phyloP scores from a whole-genome alignment of 2,888 invertebrate genomes.

The Stenodera caucasica region DNA sequence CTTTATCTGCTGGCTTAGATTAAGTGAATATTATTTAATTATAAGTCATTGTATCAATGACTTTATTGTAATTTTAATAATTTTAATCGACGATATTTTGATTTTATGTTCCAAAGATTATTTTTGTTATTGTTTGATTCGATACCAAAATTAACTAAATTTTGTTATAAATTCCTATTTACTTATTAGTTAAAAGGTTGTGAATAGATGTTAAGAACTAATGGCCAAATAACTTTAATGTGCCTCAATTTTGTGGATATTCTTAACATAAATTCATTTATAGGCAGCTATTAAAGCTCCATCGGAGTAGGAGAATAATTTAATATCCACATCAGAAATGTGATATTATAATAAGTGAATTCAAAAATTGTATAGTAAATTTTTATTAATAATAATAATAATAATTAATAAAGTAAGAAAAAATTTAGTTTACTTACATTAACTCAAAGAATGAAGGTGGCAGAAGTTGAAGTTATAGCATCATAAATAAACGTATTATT shows the following conservation, averaged over 20 bases:
- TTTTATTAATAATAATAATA: constrained; percentile 21
- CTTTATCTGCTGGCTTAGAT: constrained; percentile 1
- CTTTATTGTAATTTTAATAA: background rate
- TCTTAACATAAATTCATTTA: constrained; percentile 8
- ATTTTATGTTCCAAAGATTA: background rate
- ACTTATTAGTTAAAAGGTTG: constrained; percentile 20
- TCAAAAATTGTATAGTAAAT: constrained; percentile 26
- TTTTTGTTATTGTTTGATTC: background rate
- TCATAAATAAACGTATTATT: constrained; percentile 96
- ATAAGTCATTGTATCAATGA: constrained; percentile 13
- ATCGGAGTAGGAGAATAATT: constrained; percentile 31
- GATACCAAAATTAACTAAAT: constrained; percentile 1
- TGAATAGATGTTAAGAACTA: constrained; percentile 21
- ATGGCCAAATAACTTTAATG: constrained; percentile 15
- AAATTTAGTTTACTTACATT: background rate
- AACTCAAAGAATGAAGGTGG: constrained; percentile 71
- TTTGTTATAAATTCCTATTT: background rate
- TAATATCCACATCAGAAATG: constrained; percentile 74
- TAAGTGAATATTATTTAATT: constrained; percentile 10
- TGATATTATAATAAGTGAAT: constrained; percentile 61
- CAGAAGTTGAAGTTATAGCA: constrained; percentile 84
- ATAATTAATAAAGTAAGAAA: too few species aligned
- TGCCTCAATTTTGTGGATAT: constrained; percentile 18
- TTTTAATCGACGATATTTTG: too few species aligned
- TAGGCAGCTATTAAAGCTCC: constrained; percentile 35